Base-by-base conservation (phyloP, 2,888 invertebrate species). In the Eurois occulta region DNA sequence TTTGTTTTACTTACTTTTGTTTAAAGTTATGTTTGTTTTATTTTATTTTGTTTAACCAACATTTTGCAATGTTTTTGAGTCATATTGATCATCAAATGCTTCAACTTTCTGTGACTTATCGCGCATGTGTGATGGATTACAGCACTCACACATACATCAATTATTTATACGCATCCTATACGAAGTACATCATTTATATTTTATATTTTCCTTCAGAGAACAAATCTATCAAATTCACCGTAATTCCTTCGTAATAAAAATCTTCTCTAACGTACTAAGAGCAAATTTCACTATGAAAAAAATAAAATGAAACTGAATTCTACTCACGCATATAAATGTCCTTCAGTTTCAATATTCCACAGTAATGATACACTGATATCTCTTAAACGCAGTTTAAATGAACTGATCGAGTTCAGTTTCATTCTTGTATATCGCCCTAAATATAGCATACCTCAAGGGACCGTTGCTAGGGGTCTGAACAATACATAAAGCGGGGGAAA, bases 401-500 rank as follows among this genome's bases (percentile, higher is more conserved):
- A 62, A 62, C 35, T 35, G 60, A 62, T 62, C 32, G 1, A 10
- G n/a, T 41, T 41, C 16, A 65, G 16, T 41, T 65, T 65, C 6
- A 21, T 41, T 41, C 3, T 16, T 16, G 18, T 10, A 65, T n/a
- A n/a, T 65, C 18, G 16, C 41, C 41, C 13, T 58, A 38, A 35
- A 38, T 65, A 52, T 13, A 71, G 13, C 5, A 70, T 10, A 6
- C 46, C 8, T 32, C 21, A n/a, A n/a, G 68, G 16, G 38, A 46
- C n/a, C 0, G 28, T 80, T 80, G 52, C 52, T 43, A 64, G n/a
- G 55, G 38, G 60, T n/a, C 8, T 5, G 16, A 35, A 38, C 58
- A 69, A 79, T 86, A 83, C 72, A 83, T 77, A 58, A 72, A 79
- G 60, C n/a, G 21, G 32, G 32, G 32, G 35, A 77, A 75, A 66